Conservation (phyloP, 2,888 invertebrate species). For the Allophyes oxyacanthae region DNA sequence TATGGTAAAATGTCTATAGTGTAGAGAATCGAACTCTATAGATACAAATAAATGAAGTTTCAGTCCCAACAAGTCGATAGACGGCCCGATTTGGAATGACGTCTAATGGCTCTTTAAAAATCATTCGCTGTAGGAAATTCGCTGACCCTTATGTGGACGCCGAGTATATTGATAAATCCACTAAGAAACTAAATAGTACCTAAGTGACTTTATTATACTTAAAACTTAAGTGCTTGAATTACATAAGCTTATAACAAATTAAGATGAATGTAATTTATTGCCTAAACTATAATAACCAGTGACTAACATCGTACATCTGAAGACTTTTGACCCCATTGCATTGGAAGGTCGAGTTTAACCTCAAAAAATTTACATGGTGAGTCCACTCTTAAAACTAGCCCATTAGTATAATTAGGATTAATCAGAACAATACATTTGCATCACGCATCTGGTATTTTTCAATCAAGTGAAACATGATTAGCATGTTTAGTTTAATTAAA, state of each 20-base stretch:
- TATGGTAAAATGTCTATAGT: too few relatives aligned
- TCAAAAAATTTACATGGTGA: constrained; percentile 17
- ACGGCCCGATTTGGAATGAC: too few relatives aligned
- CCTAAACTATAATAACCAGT: constrained; percentile 2
- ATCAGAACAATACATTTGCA: constrained; percentile 20
- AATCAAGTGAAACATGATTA: constrained; percentile 20
- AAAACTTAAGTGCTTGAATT: constrained; percentile 7
- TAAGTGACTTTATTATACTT: too few relatives aligned
- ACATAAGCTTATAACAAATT: constrained; percentile 6
- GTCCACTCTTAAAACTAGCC: constrained; percentile 6
- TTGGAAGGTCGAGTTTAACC: constrained; percentile 11
- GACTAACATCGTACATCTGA: not conserved
- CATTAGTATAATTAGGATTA: constrained; percentile 35
- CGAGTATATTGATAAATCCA: too few relatives aligned
- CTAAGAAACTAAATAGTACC: too few relatives aligned
- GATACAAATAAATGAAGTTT: too few relatives aligned
- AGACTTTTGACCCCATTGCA: constrained; percentile 12
- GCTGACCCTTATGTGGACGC: too few relatives aligned
- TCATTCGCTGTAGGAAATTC: too few relatives aligned
- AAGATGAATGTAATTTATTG: constrained; percentile 8
- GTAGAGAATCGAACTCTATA: too few relatives aligned
- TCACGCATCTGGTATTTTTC: constrained; percentile 19
- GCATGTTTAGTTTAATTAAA: constrained; percentile 6
- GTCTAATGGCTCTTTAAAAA: too few relatives aligned
- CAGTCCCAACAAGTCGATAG: too few relatives aligned